Percentiles rank a stretch among this genome's conserved stretches.
These are phyloP conservation scores for Mycetomoellerius zeteki DNA, from an alignment of 1,140 invertebrate genomes.

Conservation along the genomic window DNA sequence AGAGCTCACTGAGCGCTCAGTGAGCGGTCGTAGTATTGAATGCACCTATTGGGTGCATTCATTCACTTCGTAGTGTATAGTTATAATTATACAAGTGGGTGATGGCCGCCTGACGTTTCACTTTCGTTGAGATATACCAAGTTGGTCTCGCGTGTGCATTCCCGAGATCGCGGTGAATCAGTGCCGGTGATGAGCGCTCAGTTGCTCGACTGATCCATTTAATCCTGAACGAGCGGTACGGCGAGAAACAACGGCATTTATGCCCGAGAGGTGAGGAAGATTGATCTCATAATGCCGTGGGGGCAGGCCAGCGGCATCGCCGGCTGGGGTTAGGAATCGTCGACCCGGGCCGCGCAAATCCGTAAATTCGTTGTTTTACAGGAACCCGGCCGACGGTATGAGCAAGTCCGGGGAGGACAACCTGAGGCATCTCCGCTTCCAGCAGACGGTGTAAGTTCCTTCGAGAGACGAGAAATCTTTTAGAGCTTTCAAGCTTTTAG, in stretches of 20 bases:
- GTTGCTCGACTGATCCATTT: slow-evolving; percentile 2
- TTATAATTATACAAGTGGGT: slow-evolving; percentile 68
- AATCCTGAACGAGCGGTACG: not conserved
- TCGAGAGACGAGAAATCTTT: not conserved
- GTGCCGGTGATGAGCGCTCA: slow-evolving; percentile 34
- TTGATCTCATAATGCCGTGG: slow-evolving; percentile 2
- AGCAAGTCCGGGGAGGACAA: slow-evolving; percentile 80
- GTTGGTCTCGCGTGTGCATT: slow-evolving; percentile 24
- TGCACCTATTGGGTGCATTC: too few species aligned
- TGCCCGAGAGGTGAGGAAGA: slow-evolving; percentile 69
- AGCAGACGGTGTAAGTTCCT: slow-evolving; percentile 81
- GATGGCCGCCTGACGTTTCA: slow-evolving; percentile 68
- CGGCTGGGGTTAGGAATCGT: slow-evolving; percentile 73
- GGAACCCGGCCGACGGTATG: slow-evolving; percentile 72
- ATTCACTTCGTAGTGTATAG: too few species aligned
- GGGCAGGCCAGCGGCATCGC: slow-evolving; percentile 51
- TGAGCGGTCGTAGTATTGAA: too few species aligned
- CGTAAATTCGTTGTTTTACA: slow-evolving; percentile 41
- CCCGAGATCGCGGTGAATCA: not conserved
- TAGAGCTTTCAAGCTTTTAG: not conserved
- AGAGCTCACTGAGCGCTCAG: too few species aligned
- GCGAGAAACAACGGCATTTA: slow-evolving; percentile 59
- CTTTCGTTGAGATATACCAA: slow-evolving; percentile 50
- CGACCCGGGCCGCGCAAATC: slow-evolving; percentile 12
- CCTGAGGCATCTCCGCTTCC: slow-evolving; percentile 73